A percentile compares a stretch with the other conserved stretches of the same genome.
phyloP scores from a whole-genome alignment of 2,113 vertebrate species.

The Platysteira castanea region DNA sequence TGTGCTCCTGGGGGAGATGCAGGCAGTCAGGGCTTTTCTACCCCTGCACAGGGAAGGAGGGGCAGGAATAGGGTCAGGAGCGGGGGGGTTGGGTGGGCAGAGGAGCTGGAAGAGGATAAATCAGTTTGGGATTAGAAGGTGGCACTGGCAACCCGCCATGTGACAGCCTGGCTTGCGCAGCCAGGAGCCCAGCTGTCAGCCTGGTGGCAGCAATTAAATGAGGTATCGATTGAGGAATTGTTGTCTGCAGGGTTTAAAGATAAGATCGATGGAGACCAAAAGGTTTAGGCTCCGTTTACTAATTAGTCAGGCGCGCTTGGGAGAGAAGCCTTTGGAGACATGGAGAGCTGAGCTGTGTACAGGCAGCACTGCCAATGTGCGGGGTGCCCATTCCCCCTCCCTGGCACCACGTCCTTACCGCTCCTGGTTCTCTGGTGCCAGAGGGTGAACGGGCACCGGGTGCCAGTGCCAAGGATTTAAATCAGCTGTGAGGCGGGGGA shows the following conservation, averaged over 20 bases:
- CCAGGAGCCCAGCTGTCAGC: constrained; percentile 62
- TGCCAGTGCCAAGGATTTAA: neutral
- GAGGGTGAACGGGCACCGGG: neutral
- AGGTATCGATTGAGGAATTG: constrained; percentile 67
- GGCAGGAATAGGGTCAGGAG: neutral
- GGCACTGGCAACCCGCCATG: constrained; percentile 40
- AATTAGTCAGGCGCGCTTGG: constrained; percentile 33
- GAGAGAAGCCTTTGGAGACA: constrained; percentile 7
- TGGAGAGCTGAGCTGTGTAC: neutral
- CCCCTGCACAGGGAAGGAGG: neutral
- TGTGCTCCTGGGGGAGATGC: no score
- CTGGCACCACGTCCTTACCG: neutral
- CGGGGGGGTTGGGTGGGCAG: neutral
- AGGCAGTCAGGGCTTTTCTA: neutral
- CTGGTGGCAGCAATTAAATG: constrained; percentile 69
- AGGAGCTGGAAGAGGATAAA: neutral
- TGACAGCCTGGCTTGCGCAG: constrained; percentile 16
- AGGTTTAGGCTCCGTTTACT: constrained; percentile 62
- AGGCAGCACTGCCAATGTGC: neutral
- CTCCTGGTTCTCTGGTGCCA: neutral
- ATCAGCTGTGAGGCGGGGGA: neutral
- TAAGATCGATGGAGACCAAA: constrained; percentile 66
- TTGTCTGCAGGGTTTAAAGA: constrained; percentile 65
- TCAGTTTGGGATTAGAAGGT: constrained; percentile 45
- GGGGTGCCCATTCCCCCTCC: neutral